Conservation (phyloP, 2,797 vertebrate genomes). For the Macrochelys suwanniensis region DNA sequence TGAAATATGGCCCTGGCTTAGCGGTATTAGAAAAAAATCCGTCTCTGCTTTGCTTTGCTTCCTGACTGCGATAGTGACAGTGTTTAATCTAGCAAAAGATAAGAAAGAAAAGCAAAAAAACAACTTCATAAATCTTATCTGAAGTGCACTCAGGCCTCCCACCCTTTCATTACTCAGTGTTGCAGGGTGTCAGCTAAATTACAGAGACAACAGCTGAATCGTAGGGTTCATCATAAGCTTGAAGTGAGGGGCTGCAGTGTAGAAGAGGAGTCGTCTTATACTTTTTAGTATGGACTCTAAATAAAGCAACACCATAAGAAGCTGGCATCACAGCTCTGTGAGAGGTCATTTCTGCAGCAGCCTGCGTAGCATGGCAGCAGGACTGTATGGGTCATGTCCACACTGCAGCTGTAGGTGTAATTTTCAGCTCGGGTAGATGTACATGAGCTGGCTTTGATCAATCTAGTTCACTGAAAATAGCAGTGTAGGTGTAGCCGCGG, state of each 20-base stretch:
- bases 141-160: constrained; percentile 34
- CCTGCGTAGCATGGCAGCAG: not conserved
- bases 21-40: constrained; percentile 3
- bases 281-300: accelerated
- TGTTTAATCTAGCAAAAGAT: constrained; percentile 68
- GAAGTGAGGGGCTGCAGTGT: not conserved
- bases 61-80: not conserved
- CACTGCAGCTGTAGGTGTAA: not conserved
- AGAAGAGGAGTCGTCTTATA: not conserved
- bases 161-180: constrained; percentile 32
- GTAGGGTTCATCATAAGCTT: not conserved
- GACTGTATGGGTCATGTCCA: not conserved
- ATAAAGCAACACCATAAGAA: not conserved
- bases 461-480: too few relatives aligned
- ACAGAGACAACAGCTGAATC: constrained; percentile 31
- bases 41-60: constrained; percentile 61
- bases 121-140: constrained; percentile 61
- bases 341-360: accelerated
- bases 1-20: constrained; percentile 58
- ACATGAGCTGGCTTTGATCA: not conserved
- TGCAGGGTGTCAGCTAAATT: constrained; percentile 32
- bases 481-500: too few relatives aligned
- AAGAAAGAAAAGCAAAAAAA: constrained; percentile 35
- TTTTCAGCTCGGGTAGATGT: not conserved
- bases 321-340: accelerated